Conservation (phyloP, 2,888 invertebrate species). For the Nycteola revayana region DNA sequence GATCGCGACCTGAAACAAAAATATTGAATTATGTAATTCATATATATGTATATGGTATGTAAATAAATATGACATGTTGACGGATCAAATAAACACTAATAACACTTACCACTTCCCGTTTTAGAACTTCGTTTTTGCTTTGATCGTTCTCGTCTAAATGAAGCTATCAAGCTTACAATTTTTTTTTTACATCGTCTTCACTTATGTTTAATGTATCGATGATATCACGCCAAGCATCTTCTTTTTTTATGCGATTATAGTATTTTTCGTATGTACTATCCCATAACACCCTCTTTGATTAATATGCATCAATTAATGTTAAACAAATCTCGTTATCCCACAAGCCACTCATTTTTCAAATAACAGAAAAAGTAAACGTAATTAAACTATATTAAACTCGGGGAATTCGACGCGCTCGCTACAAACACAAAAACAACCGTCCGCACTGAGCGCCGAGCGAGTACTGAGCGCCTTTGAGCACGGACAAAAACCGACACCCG, state of each 20-base stretch:
- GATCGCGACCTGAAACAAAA: conserved; percentile 2
- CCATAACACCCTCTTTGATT: conserved; percentile 9
- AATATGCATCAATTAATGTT: conserved; percentile 12
- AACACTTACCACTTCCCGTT: conserved; percentile 5
- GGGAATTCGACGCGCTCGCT: conserved; percentile 6
- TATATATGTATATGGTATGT: too few species aligned
- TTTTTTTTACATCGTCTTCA: background rate
- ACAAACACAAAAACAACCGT: background rate
- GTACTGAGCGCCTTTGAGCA: conserved; percentile 1
- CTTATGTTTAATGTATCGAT: too few species aligned
- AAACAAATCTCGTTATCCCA: conserved; percentile 7
- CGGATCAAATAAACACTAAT: conserved; percentile 3
- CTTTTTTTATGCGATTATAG: conserved; percentile 6
- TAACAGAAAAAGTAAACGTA: conserved; percentile 7
- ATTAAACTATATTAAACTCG: conserved; percentile 8
- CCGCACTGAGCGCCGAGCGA: background rate
- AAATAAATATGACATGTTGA: conserved; percentile 3
- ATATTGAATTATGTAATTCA: conserved; percentile 1
- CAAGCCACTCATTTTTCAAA: conserved; percentile 6
- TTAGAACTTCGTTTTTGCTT: conserved; percentile 5
- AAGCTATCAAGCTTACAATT: conserved; percentile 2
- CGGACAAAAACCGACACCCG: background rate
- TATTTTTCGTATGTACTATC: conserved; percentile 13
- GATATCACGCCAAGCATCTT: background rate
- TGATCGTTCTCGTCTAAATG: conserved; percentile 6